Base-by-base conservation (phyloP, 2,797 vertebrate species). In the Sebastes vulpes region DNA sequence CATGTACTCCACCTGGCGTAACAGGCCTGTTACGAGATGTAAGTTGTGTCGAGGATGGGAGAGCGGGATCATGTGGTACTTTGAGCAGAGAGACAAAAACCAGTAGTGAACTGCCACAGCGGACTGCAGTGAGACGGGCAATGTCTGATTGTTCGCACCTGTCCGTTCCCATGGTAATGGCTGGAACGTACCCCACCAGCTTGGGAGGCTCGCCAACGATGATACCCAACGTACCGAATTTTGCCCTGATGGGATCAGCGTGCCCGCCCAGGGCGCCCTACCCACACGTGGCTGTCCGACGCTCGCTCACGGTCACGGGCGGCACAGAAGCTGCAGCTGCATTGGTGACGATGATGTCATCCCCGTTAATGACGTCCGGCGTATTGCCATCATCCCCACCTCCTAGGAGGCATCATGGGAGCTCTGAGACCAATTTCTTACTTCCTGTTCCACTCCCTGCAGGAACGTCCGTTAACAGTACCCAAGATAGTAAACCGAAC, bases 111-210 rank as follows among this genome's bases (percentile, higher is more conserved):
- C 16, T 66, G 32, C 96, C 96, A 76, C 97, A 97, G 84, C 95
- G 97, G 63, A 96, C 96, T 70, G 95, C 95, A 1, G 96, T 99
- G 90, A 95, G 97, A 74, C 96, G 98, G 3, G 96, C 98, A 3
- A 97, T 98, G 96, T 99, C 98, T 1, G 98, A 98, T 90, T 97
- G 97, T 87, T 97, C 97, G 5, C 98, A 97, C 88, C 94, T 99
- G 87, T 96, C 97, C 0, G 98, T 98, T 83, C 98, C 98, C 46
- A 95, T 93, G 4, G 23, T 93, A 9, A 79, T 90, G 86, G 96
- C 91, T 54, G 96, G 73, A 87, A 96, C 94, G 71, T 98, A 87
- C 92, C 96, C 3, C 93, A 97, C 88, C 5, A 52, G 79, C 35
- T 72, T 85, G 52, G 84, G 76, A 32, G 79, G 77, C 61, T 72